Conservation (phyloP, 2,113 vertebrate genomes). For the Chrysochloris asiatica region DNA sequence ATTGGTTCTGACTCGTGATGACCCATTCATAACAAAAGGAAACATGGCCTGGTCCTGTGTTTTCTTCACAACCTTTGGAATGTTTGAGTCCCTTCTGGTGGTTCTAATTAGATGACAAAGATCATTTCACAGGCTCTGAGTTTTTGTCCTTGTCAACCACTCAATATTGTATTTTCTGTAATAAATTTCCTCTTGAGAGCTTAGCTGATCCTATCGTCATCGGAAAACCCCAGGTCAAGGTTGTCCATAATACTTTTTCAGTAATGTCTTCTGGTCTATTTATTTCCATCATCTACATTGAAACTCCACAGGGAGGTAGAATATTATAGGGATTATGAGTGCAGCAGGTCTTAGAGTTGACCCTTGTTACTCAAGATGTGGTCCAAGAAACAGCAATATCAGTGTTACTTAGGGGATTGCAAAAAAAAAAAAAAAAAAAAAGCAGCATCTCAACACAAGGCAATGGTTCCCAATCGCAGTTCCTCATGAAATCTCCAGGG, state of each 20-base stretch:
- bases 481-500: background rate
- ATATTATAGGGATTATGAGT: background rate
- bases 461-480: background rate
- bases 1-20: background rate
- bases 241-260: background rate
- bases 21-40: background rate
- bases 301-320: background rate
- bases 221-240: background rate
- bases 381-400: background rate
- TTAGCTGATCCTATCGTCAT: background rate
- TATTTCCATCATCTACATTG: background rate
- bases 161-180: conserved; percentile 7
- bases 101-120: background rate
- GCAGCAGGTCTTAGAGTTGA: background rate
- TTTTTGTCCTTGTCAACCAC: background rate
- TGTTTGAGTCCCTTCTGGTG: background rate
- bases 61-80: background rate
- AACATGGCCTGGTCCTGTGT: background rate
- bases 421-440: background rate
- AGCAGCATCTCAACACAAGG: background rate
- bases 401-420: background rate
- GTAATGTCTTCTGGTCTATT: background rate
- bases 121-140: background rate
- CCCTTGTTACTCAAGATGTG: background rate
- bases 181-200: background rate